A percentile compares a stretch with the other conserved stretches of the same genome.
phyloP scores from a whole-genome alignment of 2,797 vertebrate genomes.

The Lagodon rhomboides region DNA sequence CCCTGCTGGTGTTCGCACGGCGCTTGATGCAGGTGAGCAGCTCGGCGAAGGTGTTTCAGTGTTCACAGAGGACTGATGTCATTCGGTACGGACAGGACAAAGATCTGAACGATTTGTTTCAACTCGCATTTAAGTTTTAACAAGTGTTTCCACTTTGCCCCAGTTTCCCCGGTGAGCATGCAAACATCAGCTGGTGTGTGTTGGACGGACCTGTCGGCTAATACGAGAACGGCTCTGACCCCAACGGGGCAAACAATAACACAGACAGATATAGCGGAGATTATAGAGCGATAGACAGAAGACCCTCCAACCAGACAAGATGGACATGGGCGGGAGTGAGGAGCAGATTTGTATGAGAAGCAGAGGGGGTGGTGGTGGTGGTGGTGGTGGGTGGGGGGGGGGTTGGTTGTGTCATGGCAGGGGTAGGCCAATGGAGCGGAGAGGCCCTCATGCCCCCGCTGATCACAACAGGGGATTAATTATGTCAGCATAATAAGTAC shows the following conservation, averaged over 20 bases:
- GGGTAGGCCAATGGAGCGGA: slow-evolving; percentile 84
- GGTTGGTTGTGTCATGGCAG: slow-evolving; percentile 67
- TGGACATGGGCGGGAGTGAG: slow-evolving; percentile 72
- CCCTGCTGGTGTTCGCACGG: neutral
- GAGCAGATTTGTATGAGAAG: slow-evolving; percentile 71
- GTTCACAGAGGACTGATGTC: neutral
- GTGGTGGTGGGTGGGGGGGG: slow-evolving; percentile 47
- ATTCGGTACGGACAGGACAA: slow-evolving; percentile 1
- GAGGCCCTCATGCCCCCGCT: slow-evolving; percentile 89
- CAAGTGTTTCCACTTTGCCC: slow-evolving; percentile 33
- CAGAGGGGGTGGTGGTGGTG: slow-evolving; percentile 39
- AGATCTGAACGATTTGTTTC: neutral
- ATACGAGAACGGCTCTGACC: neutral
- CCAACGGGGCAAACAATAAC: slow-evolving; percentile 60
- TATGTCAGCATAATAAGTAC: slow-evolving; percentile 90
- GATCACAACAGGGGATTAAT: slow-evolving; percentile 93
- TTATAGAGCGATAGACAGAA: slow-evolving; percentile 70
- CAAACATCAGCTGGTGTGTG: slow-evolving; percentile 47
- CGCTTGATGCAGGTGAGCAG: neutral
- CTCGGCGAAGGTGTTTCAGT: neutral
- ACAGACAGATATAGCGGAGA: slow-evolving; percentile 70
- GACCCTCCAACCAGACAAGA: slow-evolving; percentile 73
- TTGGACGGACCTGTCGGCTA: slow-evolving; percentile 28
- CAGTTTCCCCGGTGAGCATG: slow-evolving; percentile 33
- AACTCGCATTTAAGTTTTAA: slow-evolving; percentile 12